Conservation (phyloP, 2,113 vertebrate genomes). For the Lepus americanus region DNA sequence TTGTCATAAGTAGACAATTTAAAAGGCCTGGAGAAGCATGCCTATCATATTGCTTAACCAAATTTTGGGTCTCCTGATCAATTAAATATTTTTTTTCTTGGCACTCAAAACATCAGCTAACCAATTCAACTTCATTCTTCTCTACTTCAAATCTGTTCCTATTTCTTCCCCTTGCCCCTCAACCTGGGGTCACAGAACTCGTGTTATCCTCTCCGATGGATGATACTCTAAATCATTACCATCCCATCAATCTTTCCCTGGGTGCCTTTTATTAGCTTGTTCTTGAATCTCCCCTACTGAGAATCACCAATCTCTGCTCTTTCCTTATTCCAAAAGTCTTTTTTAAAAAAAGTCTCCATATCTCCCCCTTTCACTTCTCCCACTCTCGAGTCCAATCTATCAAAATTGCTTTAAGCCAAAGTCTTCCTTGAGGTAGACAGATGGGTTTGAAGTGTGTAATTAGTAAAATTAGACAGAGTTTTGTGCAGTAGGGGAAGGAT, state of each 20-base stretch:
- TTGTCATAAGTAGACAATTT: neutral
- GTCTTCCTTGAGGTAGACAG: neutral
- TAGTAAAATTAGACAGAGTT: conserved; percentile 5
- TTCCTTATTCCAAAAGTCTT: neutral
- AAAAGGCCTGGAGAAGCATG: neutral
- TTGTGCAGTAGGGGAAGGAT: neutral
- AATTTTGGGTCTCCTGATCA: conserved; percentile 24
- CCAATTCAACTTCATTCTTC: neutral
- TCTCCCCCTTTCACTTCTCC: neutral
- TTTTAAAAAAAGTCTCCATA: neutral
- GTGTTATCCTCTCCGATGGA: neutral
- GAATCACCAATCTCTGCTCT: neutral
- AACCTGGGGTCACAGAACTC: neutral
- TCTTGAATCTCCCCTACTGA: neutral
- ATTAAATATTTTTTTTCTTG: neutral
- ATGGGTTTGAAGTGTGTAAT: neutral
- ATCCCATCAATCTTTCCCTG: neutral
- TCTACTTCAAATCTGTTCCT: conserved; percentile 11
- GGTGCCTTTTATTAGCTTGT: neutral
- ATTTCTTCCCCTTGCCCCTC: conserved; percentile 4
- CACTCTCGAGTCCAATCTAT: neutral
- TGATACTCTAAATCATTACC: neutral
- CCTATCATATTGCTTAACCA: neutral
- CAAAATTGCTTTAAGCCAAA: conserved; percentile 20
- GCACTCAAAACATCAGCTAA: conserved; percentile 21